These are phyloP conservation scores for Drosophila flavopinicola DNA, from an alignment of 2,888 invertebrate genomes.

Conservation along the genomic window DNA sequence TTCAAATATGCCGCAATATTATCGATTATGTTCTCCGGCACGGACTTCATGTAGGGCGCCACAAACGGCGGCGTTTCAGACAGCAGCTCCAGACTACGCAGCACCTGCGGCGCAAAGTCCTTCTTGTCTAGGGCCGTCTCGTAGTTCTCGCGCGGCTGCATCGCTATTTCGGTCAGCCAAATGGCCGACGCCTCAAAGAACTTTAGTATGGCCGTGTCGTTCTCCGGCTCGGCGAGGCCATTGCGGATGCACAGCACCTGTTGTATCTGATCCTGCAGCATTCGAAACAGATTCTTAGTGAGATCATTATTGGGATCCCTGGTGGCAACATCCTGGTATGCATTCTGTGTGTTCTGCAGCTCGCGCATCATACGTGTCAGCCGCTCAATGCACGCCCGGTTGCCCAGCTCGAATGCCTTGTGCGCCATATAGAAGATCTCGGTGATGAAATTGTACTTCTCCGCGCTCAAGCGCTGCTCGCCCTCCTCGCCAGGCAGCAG, in stretches of 20 bases:
- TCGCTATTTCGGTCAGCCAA: constrained; percentile 94
- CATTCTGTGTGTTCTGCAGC: constrained; percentile 90
- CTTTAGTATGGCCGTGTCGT: constrained; percentile 89
- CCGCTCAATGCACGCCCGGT: constrained; percentile 89
- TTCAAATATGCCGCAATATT: constrained; percentile 93
- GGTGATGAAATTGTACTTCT: constrained; percentile 92
- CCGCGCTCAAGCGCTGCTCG: constrained; percentile 86
- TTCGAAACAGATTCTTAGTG: constrained; percentile 87
- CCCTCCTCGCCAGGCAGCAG: constrained; percentile 88
- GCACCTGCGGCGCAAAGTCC: constrained; percentile 87
- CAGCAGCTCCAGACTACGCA: constrained; percentile 78
- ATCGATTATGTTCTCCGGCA: constrained; percentile 96
- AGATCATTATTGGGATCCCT: constrained; percentile 87
- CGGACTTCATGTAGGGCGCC: constrained; percentile 90
- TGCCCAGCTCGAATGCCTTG: constrained; percentile 91
- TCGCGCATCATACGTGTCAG: constrained; percentile 88
- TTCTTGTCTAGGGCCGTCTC: constrained; percentile 75
- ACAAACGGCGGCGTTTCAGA: constrained; percentile 88
- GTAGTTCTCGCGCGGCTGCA: constrained; percentile 84
- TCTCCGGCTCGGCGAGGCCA: constrained; percentile 90
- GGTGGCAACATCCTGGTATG: constrained; percentile 88
- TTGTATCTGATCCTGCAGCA: constrained; percentile 88
- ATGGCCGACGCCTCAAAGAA: constrained; percentile 92
- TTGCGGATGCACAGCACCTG: constrained; percentile 89
- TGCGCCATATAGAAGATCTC: constrained; percentile 97